Evolutionary conservation across 1,140 invertebrate genomes (phyloP).

Genomic region (Papilio xuthus): DNA sequence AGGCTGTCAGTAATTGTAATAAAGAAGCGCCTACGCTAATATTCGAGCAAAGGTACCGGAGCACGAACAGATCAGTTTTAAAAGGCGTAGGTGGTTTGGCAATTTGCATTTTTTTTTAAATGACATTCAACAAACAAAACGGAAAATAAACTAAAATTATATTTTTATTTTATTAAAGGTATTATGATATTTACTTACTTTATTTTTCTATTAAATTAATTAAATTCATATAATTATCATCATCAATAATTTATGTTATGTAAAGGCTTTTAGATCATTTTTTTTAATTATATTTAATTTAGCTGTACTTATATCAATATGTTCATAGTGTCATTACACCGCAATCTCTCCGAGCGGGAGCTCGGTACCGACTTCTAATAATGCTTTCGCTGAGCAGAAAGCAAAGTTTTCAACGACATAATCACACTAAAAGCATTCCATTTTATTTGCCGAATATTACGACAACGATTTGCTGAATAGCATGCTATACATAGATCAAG

Average conservation of each 20-base stretch:
- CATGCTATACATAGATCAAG: background rate
- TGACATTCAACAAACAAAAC: background rate
- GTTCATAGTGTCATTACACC: slow-evolving; percentile 57
- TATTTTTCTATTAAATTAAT: too few species aligned
- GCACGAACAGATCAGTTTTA: slow-evolving; percentile 40
- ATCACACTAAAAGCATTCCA: slow-evolving; percentile 70
- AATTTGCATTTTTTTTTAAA: slow-evolving; percentile 5
- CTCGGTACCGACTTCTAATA: slow-evolving; percentile 63
- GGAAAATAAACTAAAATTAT: background rate
- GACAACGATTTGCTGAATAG: background rate
- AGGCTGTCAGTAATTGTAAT: slow-evolving; percentile 30
- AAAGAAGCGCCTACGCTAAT: slow-evolving; percentile 51
- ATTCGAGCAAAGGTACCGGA: slow-evolving; percentile 47
- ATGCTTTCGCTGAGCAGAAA: slow-evolving; percentile 58
- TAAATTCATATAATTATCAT: too few species aligned
- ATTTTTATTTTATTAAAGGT: background rate
- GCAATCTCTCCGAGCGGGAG: slow-evolving; percentile 54
- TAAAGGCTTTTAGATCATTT: too few species aligned
- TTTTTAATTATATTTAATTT: too few species aligned
- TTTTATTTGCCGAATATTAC: slow-evolving; percentile 49
- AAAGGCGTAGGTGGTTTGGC: slow-evolving; percentile 41
- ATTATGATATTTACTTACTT: background rate
- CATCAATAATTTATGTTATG: too few species aligned
- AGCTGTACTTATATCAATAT: slow-evolving; percentile 40
- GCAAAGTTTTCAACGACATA: slow-evolving; percentile 67